phyloP scores from a whole-genome alignment of 2,113 vertebrate species.

The Colaptes auratus region DNA sequence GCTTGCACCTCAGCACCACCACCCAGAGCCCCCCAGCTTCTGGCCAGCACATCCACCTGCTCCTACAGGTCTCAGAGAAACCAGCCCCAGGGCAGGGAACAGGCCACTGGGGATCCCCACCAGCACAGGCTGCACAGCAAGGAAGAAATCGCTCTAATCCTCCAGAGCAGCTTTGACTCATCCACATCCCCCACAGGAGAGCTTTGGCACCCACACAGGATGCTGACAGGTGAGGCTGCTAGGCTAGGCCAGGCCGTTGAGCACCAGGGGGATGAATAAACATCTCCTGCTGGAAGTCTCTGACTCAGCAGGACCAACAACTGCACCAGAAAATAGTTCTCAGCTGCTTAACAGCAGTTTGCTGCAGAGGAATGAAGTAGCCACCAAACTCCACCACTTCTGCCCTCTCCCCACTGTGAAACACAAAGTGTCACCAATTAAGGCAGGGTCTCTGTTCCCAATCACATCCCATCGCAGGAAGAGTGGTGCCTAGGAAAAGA shows the following conservation, averaged over 20 bases:
- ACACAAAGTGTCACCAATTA: background rate
- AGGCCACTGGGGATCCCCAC: background rate
- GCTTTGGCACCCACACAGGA: background rate
- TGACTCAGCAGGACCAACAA: slow-evolving; percentile 44
- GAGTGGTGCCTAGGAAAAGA: background rate
- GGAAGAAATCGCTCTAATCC: background rate
- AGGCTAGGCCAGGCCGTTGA: background rate
- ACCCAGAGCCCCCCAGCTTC: background rate
- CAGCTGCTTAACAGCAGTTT: background rate
- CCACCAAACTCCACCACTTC: background rate
- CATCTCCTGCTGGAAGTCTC: background rate
- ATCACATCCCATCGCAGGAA: background rate
- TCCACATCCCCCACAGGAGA: background rate
- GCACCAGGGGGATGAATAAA: slow-evolving; percentile 13
- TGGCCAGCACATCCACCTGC: background rate
- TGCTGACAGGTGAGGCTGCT: background rate
- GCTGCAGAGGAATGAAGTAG: background rate
- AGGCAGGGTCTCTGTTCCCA: background rate
- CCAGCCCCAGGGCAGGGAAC: accelerated
- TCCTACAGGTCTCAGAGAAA: background rate
- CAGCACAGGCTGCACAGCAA: background rate
- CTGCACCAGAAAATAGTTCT: background rate
- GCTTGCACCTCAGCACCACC: accelerated
- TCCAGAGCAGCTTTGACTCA: slow-evolving; percentile 33
- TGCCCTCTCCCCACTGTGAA: background rate